These are phyloP conservation scores for Hylyphantes graminicola DNA, from an alignment of 1,140 invertebrate species.

Conservation along the genomic window DNA sequence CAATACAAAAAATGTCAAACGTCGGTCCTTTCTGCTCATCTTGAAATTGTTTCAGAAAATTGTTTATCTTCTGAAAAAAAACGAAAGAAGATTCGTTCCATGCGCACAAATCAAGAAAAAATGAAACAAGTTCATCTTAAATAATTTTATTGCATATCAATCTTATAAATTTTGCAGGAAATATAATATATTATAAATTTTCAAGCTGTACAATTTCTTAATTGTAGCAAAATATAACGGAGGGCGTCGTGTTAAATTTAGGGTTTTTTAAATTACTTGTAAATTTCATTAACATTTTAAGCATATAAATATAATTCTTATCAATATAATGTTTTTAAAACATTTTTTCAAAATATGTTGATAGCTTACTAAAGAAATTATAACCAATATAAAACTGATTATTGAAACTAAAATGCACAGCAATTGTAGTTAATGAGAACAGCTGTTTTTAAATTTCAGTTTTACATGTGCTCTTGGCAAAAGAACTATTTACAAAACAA, in stretches of 20 bases:
- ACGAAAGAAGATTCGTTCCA: neutral
- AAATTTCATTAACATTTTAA: slow-evolving; percentile 26
- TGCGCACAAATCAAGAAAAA: neutral
- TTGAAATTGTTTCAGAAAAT: neutral
- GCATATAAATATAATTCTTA: neutral
- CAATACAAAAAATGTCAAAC: no score
- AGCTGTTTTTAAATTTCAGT: no score
- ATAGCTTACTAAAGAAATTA: no score
- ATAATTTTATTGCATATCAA: slow-evolving; percentile 53
- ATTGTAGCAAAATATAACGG: slow-evolving; percentile 55
- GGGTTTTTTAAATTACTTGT: neutral
- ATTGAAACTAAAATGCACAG: no score
- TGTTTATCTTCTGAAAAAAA: neutral
- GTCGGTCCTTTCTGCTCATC: neutral
- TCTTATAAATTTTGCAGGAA: slow-evolving; percentile 50
- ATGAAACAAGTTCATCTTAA: slow-evolving; percentile 22
- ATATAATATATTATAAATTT: slow-evolving; percentile 31
- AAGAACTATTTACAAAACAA: no score
- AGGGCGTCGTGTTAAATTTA: slow-evolving; percentile 5
- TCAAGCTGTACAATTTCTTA: slow-evolving; percentile 50
- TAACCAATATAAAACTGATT: no score
- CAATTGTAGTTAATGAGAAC: no score
- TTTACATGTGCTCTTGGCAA: no score
- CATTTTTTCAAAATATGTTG: no score
- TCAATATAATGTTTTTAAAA: no score